Evolutionary conservation across 2,888 invertebrate species (phyloP).

Genomic region (Aspidiotus rigidus): DNA sequence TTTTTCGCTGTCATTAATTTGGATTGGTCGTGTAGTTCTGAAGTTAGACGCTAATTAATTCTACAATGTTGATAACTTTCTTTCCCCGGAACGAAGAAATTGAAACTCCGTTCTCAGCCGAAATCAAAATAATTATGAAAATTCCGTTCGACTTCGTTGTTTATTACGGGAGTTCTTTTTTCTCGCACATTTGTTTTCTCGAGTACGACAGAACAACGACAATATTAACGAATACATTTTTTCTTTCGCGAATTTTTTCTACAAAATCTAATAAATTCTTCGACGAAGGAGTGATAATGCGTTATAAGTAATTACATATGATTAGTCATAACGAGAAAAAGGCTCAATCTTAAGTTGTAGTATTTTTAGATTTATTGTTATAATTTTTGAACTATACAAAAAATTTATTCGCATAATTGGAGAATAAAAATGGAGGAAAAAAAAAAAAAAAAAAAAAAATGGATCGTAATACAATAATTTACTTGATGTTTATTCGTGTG

Average conservation of each 20-base stretch:
- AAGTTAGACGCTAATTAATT: no score
- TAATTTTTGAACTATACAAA: slow-evolving; percentile 5
- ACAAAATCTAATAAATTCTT: slow-evolving; percentile 1
- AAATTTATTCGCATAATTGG: slow-evolving; percentile 15
- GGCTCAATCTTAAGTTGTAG: slow-evolving; percentile 30
- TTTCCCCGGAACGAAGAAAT: no score
- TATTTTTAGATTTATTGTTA: slow-evolving; percentile 28
- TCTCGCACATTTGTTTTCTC: background rate
- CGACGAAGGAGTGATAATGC: slow-evolving; percentile 21
- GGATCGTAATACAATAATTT: slow-evolving; percentile 22
- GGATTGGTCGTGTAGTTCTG: no score
- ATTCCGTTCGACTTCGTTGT: background rate
- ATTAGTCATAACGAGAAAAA: slow-evolving; percentile 30
- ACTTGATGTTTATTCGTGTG: slow-evolving; percentile 27
- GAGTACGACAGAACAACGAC: background rate
- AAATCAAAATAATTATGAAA: no score
- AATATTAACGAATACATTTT: background rate
- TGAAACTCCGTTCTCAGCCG: no score
- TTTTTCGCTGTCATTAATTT: background rate
- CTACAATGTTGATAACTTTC: no score
- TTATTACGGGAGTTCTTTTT: background rate
- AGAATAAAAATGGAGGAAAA: slow-evolving; percentile 8
- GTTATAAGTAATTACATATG: slow-evolving; percentile 23
- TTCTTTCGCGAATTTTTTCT: slow-evolving; percentile 21
- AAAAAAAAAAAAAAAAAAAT: background rate